Evolutionary conservation across 1,140 invertebrate genomes (phyloP), one percentile per base, ranked within the genome.

Genomic region (Parapsyche elsis): DNA sequence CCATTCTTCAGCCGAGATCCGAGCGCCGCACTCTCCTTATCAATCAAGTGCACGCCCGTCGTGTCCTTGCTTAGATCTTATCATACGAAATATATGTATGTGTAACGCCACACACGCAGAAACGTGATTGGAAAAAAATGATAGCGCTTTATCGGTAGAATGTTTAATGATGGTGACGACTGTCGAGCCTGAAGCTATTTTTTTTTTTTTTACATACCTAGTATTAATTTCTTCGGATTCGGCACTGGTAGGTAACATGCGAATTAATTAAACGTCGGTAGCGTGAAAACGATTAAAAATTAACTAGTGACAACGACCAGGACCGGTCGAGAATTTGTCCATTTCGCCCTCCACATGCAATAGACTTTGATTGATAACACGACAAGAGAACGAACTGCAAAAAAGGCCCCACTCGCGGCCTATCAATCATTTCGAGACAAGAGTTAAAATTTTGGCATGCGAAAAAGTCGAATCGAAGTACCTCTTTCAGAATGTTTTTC

Each of bases 341-440:
- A 61, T 19, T 21, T 61, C 30, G 9, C 57, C 57, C 57, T 61
- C 9, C 67, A 30, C 10, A 21, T 71, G 23, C 67, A 71, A 71
- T 30, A 19, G 71, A 74, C 71, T 7, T 74, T 74, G 71, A 74
- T 74, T 74, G 38, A 74, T 74, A 74, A 74, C 19, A 23, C 46
- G 9, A 44, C 38, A 74, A 38, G 16, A 16, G n/a, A 49, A 74
- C 46, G 46, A 49, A 71, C 12, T 2, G 49, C 49, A n/a, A 53
- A 14, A 71, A 71, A 10, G 26, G 30, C 30, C 49, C 16, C 5
- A 16, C 70, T 44, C 14, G 70, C 5, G 38, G 38, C 46, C 24
- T 74, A 74, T 74, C 71, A 46, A 74, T 74, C 71, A 74, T 74
- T 14, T 14, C 26, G 21, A 5, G n/a, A n/a, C n/a, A n/a, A n/a